Evolutionary conservation across 2,113 vertebrate species (phyloP), one percentile per base, ranked within the genome.

Genomic region (Microtus richardsoni): DNA sequence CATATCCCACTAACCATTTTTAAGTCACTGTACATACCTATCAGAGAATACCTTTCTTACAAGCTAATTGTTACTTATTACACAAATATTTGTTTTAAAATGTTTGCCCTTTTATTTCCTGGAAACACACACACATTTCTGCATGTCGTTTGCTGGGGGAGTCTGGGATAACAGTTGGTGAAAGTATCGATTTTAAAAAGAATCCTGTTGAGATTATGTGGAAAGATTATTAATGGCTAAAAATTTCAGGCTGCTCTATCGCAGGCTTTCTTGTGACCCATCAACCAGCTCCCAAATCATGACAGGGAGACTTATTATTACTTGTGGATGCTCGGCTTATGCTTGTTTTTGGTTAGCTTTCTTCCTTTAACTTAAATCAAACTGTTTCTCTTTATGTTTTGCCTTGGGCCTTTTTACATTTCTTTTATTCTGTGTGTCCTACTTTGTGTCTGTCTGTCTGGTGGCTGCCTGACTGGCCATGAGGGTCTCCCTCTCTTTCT

Each of bases 161-260:
- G 52, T 58, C 82, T 89, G 52, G 26, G 22, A 93, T 95, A 97
- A 96, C 87, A 62, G 28, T 88, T 93, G 71, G 52, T 26, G 26
- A 89, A 95, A 95, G 89, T 52, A 92, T 5, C 2, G 17, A 89
- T 88, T 96, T 97, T 77, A 93, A 66, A 82, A 92, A 95, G 68
- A 95, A 84, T 68, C 73, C 85, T 58, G 54, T 5, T 58, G 19
- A 96, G 84, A 5, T n/a, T 94, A 47, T 89, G 77, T 93, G 80
- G 82, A 94, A 95, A 97, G 91, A 97, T 95, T 95, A 74, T 36
- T 85, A 92, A 94, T 92, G 91, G 66, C 52, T 62, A 91, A 86
- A 71, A 95, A 96, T 93, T 96, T 52, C 12, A 66, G 79, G 74
- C 22, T 94, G 28, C 5, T 68, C 66, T 68, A 68, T 36, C 17